Conservation (phyloP, 2,797 vertebrate species). For the Macroramphosus scolopax region DNA sequence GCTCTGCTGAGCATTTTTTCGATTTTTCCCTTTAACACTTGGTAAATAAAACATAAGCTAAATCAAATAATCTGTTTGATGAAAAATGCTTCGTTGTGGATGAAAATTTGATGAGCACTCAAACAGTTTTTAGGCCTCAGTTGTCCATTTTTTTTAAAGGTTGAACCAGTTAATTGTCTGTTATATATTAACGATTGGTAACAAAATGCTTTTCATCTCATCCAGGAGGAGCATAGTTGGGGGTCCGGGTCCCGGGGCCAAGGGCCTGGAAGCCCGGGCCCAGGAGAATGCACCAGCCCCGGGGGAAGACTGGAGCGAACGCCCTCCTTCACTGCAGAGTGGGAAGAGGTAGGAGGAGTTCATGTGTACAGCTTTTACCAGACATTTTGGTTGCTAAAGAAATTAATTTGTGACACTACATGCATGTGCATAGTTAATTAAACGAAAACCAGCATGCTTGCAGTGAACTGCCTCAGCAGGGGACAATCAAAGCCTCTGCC, state of each 20-base stretch:
- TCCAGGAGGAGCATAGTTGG: constrained; percentile 82
- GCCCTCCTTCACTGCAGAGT: constrained; percentile 95
- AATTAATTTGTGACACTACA: neutral
- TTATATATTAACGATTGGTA: neutral
- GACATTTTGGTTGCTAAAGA: too few relatives aligned
- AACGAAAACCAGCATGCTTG: constrained; percentile 6
- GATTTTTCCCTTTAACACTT: constrained; percentile 32
- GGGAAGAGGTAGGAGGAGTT: constrained; percentile 88
- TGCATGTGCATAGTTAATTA: constrained; percentile 14
- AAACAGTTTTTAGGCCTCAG: neutral
- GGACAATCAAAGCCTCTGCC: constrained; percentile 6
- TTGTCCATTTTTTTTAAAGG: constrained; percentile 4
- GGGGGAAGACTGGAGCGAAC: constrained; percentile 88
- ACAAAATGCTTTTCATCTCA: neutral
- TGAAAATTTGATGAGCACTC: constrained; percentile 29
- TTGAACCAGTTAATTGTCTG: neutral
- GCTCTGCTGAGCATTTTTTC: constrained; percentile 28
- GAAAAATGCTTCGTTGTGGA: constrained; percentile 28
- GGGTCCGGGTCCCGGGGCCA: constrained; percentile 68
- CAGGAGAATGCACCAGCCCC: constrained; percentile 73
- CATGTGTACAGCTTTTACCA: too few relatives aligned
- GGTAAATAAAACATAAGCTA: constrained; percentile 51
- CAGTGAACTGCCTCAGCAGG: constrained; percentile 15
- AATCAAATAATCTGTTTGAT: constrained; percentile 60
- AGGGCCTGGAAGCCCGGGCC: constrained; percentile 67